Conservation (phyloP, 1,140 invertebrate species). For the Pantala flavescens region DNA sequence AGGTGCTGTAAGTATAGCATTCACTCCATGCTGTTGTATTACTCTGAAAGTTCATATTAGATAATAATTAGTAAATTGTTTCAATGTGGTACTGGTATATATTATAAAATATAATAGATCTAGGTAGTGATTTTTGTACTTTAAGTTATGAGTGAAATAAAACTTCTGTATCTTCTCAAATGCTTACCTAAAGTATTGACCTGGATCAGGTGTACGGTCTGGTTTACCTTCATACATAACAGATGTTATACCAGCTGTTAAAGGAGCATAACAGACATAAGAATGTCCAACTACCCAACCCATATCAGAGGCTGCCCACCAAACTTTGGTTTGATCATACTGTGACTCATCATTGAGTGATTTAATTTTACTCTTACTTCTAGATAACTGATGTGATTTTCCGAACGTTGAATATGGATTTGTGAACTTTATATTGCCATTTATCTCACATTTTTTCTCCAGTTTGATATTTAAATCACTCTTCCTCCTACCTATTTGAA, state of each 20-base stretch:
- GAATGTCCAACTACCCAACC: slow-evolving; percentile 93
- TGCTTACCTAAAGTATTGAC: slow-evolving; percentile 70
- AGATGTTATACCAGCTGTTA: slow-evolving; percentile 69
- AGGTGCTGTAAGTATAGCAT: slow-evolving; percentile 77
- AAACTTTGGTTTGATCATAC: slow-evolving; percentile 51
- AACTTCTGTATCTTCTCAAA: too few species aligned
- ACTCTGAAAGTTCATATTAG: slow-evolving; percentile 45
- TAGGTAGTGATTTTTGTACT: too few species aligned
- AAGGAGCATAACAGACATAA: slow-evolving; percentile 85
- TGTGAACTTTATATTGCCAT: too few species aligned
- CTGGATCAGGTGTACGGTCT: slow-evolving; percentile 81
- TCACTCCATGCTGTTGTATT: slow-evolving; percentile 75
- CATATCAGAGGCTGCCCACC: slow-evolving; percentile 75
- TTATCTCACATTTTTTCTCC: too few species aligned
- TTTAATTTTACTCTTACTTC: too few species aligned
- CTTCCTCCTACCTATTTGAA: too few species aligned
- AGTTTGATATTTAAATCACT: too few species aligned
- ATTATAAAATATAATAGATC: background rate
- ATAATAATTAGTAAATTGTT: background rate
- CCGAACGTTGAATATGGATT: too few species aligned
- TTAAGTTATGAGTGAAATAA: too few species aligned
- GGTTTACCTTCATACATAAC: slow-evolving; percentile 93
- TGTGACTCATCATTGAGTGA: too few species aligned
- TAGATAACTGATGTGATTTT: too few species aligned
- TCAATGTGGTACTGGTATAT: background rate